phyloP scores from a whole-genome alignment of 2,888 invertebrate genomes.

The Nebria brevicollis region DNA sequence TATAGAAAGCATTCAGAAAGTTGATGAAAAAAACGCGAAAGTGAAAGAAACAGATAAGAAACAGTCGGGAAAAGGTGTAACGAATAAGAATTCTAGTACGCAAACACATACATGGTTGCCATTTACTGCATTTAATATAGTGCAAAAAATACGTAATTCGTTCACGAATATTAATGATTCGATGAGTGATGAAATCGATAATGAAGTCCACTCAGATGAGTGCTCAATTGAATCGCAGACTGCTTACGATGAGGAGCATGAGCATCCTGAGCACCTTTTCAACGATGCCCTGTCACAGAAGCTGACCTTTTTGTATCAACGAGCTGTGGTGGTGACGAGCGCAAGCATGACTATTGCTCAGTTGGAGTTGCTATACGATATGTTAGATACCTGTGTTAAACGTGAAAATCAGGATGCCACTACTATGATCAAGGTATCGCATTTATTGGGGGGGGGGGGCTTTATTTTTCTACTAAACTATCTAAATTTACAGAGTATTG shows the following conservation, averaged over 20 bases:
- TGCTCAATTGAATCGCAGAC: neutral
- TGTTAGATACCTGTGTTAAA: conserved; percentile 57
- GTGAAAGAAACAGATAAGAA: neutral
- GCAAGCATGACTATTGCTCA: conserved; percentile 56
- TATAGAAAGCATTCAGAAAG: too few relatives aligned
- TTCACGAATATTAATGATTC: neutral
- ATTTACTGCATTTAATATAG: neutral
- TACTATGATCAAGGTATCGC: conserved; percentile 22
- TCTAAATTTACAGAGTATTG: conserved; percentile 27
- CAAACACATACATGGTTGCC: neutral
- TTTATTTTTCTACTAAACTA: too few relatives aligned
- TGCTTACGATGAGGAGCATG: neutral
- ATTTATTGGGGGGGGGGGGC: neutral
- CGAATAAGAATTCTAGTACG: neutral
- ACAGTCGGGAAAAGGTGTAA: neutral
- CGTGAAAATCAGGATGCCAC: conserved; percentile 25
- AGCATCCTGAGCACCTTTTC: conserved; percentile 25
- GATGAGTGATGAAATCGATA: neutral
- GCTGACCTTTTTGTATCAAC: conserved; percentile 56
- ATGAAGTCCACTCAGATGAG: neutral
- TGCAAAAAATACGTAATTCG: neutral
- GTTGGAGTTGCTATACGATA: conserved; percentile 59
- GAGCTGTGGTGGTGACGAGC: conserved; percentile 54
- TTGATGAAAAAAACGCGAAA: neutral
- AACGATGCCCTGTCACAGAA: conserved; percentile 53